These are phyloP conservation scores for Cherax destructor DNA, from an alignment of 1,140 invertebrate genomes.

Conservation along the genomic window DNA sequence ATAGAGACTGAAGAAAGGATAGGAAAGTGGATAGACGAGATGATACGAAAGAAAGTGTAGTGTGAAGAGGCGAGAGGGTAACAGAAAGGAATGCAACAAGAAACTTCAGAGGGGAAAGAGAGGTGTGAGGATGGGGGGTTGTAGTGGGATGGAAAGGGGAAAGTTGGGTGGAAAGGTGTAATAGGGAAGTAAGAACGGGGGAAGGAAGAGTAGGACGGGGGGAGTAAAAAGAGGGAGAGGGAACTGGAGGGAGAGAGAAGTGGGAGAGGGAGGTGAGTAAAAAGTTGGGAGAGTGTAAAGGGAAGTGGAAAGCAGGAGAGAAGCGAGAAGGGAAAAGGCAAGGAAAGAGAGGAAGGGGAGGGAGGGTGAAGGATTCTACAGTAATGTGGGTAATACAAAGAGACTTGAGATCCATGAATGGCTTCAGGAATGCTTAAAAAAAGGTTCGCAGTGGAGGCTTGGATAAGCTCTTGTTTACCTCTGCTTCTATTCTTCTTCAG, in stretches of 20 bases:
- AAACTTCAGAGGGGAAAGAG: background rate
- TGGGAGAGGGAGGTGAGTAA: background rate
- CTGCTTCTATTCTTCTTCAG: too few relatives aligned
- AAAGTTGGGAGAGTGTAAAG: background rate
- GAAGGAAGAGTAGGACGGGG: background rate
- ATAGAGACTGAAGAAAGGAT: background rate
- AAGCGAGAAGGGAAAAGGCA: background rate
- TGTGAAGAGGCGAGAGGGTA: background rate
- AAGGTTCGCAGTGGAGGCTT: too few relatives aligned
- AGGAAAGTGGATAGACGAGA: background rate
- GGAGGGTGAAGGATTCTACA: background rate
- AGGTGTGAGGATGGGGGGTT: background rate
- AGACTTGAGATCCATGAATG: too few relatives aligned
- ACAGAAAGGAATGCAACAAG: background rate
- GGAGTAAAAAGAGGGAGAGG: background rate
- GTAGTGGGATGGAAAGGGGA: background rate
- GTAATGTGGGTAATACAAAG: too few relatives aligned
- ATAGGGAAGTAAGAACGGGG: background rate
- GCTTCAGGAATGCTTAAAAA: too few relatives aligned
- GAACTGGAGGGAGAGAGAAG: background rate
- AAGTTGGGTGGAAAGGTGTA: background rate
- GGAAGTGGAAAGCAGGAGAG: background rate
- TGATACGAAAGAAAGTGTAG: background rate
- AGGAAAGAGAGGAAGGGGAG: background rate
- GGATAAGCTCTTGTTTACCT: too few relatives aligned